Percentiles rank a stretch among this genome's conserved stretches.
Evolutionary conservation across 1,140 invertebrate genomes (phyloP).

Genomic region (Drosophila kohkoa): DNA sequence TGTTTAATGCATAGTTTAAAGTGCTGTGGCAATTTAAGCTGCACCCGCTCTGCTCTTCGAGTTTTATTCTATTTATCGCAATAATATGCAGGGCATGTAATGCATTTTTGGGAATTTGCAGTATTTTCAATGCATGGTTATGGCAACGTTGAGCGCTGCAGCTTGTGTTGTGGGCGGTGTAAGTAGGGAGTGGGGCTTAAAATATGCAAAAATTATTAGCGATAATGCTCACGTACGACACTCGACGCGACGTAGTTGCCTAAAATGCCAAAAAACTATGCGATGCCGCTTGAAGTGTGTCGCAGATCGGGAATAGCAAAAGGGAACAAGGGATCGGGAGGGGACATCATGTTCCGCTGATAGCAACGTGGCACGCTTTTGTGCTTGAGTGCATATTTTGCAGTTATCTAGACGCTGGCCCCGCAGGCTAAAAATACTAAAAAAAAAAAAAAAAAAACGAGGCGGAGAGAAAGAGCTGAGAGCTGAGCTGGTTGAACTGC

Average conservation of each 20-base stretch:
- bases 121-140: conserved; percentile 31
- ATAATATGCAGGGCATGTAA: conserved; percentile 53
- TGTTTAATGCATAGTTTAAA: conserved; percentile 1
- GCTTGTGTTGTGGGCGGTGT: conserved; percentile 15
- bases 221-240: conserved; percentile 84
- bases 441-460: conserved; percentile 10
- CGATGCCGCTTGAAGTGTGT: conserved; percentile 8
- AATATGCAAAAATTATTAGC: conserved; percentile 84
- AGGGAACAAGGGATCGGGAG: conserved; percentile 4
- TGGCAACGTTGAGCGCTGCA: conserved; percentile 16
- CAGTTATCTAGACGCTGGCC: conserved; percentile 70
- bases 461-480: neutral
- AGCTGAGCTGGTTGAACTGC: conserved; percentile 6
- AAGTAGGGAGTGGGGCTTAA: conserved; percentile 7
- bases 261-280: conserved; percentile 55
- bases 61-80: conserved; percentile 38
- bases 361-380: conserved; percentile 73
- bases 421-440: conserved; percentile 29
- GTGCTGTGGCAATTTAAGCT: neutral
- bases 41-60: neutral
- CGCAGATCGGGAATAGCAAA: neutral
- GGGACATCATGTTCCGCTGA: conserved; percentile 25
- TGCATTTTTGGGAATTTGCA: conserved; percentile 63
- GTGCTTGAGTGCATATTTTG: conserved; percentile 84
- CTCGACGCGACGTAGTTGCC: conserved; percentile 58